Base-by-base conservation (phyloP, 2,113 vertebrate genomes). In the Hiodon tergisus region DNA sequence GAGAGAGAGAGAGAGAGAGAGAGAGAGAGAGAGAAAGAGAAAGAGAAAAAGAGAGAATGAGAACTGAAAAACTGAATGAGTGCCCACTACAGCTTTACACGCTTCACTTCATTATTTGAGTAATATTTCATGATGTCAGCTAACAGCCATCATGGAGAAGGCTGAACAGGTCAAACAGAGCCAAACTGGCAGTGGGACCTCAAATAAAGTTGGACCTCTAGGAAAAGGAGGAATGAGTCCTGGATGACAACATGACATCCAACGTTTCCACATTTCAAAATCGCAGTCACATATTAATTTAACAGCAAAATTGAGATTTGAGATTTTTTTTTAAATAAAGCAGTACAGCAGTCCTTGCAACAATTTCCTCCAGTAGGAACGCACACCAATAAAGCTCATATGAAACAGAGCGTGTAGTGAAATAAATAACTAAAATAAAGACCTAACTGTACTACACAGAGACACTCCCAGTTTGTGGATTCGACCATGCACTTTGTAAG, bases 261-360 rank as follows among this genome's bases (percentile, higher is more conserved):
- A 11, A 80, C 77, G 71, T 71, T 79, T 79, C 72, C 13, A 55
- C 63, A 77, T 75, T 75, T 71, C 63, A 63, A 48, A 61, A 57
- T 73, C 50, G 70, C 77, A 53, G 60, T 59, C 16, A 5, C 71
- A 31, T 31, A 1, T 77, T 46, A 58, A 52, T 31, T 71, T 65
- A 31, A 31, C 66, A 77, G 51, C 52, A 10, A 11, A 31, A n/a
- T 14, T 46, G 60, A 66, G 46, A 47, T 65, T 59, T 66, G 3
- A 66, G 63, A 66, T 10, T 47, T 47, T 47, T 31, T 65, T 31
- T 0, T 7, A 14, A 65, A 16, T 14, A 65, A 17, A 47, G 16
- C 62, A 3, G 17, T 46, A 6, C 17, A 17, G 17, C 16, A 46
- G 62, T n/a, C 16, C 62, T 46, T 17, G 5, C 4, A 65, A 31